phyloP scores from a whole-genome alignment of 2,888 invertebrate genomes.

The Leptinotarsa tumamoca region DNA sequence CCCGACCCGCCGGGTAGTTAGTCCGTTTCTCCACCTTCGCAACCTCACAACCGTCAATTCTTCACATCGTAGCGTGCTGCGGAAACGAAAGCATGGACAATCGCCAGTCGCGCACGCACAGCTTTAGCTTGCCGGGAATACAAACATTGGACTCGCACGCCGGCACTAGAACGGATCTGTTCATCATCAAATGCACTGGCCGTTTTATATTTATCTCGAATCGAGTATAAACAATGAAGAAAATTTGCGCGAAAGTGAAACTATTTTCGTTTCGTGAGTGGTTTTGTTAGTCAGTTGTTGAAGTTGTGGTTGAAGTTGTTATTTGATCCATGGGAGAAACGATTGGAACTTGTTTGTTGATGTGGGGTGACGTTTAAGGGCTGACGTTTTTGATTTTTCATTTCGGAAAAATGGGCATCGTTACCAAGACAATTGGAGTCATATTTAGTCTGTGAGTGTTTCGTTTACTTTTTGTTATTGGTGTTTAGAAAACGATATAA shows the following conservation, averaged over 20 bases:
- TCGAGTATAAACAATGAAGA: constrained; percentile 14
- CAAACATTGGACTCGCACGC: constrained; percentile 6
- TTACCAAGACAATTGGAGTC: constrained; percentile 82
- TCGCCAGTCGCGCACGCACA: neutral
- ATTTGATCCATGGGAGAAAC: constrained; percentile 8
- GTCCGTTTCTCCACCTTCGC: constrained; percentile 49
- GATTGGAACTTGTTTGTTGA: neutral
- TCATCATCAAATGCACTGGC: constrained; percentile 15
- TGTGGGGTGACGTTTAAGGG: constrained; percentile 17
- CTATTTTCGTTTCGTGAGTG: constrained; percentile 9
- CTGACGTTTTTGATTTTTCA: constrained; percentile 5
- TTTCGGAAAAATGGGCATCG: constrained; percentile 74
- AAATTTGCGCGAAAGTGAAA: constrained; percentile 14
- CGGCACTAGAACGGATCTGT: neutral
- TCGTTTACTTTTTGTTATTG: neutral
- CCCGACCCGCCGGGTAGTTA: constrained; percentile 43
- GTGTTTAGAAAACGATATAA: too few relatives aligned
- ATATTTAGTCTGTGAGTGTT: constrained; percentile 84
- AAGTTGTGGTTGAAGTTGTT: neutral
- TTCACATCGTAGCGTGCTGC: constrained; percentile 11
- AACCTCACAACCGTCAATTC: neutral
- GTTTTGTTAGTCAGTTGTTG: neutral
- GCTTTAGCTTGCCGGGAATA: constrained; percentile 9
- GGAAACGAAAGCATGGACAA: constrained; percentile 10
- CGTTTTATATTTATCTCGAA: constrained; percentile 17